Base-by-base conservation (phyloP, 2,888 invertebrate genomes). In the Philaethria dido region DNA sequence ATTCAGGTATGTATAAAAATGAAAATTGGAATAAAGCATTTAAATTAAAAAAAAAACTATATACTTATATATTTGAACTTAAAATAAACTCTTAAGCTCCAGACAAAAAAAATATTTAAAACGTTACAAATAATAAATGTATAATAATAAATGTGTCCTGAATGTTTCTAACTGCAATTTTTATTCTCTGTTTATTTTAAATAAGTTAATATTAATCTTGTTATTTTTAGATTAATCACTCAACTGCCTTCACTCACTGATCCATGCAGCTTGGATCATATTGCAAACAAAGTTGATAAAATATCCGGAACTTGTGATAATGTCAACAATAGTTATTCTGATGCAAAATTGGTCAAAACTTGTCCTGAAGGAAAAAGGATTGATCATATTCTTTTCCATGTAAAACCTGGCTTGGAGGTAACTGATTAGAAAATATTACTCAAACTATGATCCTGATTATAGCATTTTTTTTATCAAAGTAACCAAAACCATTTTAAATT, bases 351-450 rank as follows among this genome's bases (percentile, higher is more conserved):
- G 62, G 88, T 93, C 1, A 89, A 92, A 66, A 82, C 84, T 13
- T 88, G 89, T 62, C 95, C 96, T 0, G 89, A 94, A 48, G 99
- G 99, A 18, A 96, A 97, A 83, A 94, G 99, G 70, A 98, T 99
- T 75, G 99, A 99, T 92, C 98, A 99, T 84, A 96, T 99, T 74
- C 90, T 99, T 76, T 97, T 95, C 82, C 92, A 84, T 73, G 73
- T 81, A 0, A 80, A 78, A 67, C 71, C 85, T 60, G 64, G 72
- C 45, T 86, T 83, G 78, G 79, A 89, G 85, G 92, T 90, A 74
- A 66, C 22, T 0, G 5, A 20, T 55, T 33, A 47, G n/a, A n/a
- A n/a, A n/a, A n/a, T n/a, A n/a, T n/a, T n/a, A n/a, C n/a, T n/a
- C n/a, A n/a, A n/a, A n/a, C n/a, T n/a, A n/a, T n/a, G n/a, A n/a